phyloP scores from a whole-genome alignment of 1,140 invertebrate genomes.

The Hestina assimilis region DNA sequence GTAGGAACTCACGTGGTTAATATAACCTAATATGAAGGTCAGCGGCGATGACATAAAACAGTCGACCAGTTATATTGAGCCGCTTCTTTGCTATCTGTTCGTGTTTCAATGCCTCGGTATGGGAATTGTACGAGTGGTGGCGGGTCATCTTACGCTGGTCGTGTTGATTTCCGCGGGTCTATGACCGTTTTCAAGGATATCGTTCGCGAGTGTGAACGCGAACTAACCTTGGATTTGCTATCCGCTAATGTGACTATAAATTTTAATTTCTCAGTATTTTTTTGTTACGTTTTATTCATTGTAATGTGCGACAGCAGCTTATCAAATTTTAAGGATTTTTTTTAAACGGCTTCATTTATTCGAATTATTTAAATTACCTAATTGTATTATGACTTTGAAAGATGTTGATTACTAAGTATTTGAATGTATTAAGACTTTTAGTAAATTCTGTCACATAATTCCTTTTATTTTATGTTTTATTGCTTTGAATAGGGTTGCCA shows the following conservation, averaged over 20 bases:
- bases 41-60: conserved; percentile 64
- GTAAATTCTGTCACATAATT: too few relatives aligned
- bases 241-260: conserved; percentile 41
- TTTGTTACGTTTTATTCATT: too few relatives aligned
- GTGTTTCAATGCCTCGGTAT: conserved; percentile 24
- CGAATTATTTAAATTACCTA: too few relatives aligned
- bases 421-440: too few relatives aligned
- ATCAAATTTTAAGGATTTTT: too few relatives aligned
- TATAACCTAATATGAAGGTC: conserved; percentile 63
- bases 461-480: too few relatives aligned
- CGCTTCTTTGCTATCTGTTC: conserved; percentile 8
- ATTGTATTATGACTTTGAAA: too few relatives aligned
- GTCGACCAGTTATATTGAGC: conserved; percentile 38
- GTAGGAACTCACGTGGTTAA: conserved; percentile 51
- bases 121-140: conserved; percentile 39
- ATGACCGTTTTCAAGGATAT: conserved; percentile 64
- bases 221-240: conserved; percentile 62
- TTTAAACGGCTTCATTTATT: too few relatives aligned
- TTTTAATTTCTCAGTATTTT: too few relatives aligned
- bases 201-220: conserved; percentile 49
- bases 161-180: conserved; percentile 62
- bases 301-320: too few relatives aligned
- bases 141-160: conserved; percentile 43
- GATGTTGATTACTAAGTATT: too few relatives aligned
- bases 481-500: too few relatives aligned